A percentile compares a stretch with the other conserved stretches of the same genome.
phyloP scores from a whole-genome alignment of 2,797 vertebrate species.

The Labroides dimidiatus region DNA sequence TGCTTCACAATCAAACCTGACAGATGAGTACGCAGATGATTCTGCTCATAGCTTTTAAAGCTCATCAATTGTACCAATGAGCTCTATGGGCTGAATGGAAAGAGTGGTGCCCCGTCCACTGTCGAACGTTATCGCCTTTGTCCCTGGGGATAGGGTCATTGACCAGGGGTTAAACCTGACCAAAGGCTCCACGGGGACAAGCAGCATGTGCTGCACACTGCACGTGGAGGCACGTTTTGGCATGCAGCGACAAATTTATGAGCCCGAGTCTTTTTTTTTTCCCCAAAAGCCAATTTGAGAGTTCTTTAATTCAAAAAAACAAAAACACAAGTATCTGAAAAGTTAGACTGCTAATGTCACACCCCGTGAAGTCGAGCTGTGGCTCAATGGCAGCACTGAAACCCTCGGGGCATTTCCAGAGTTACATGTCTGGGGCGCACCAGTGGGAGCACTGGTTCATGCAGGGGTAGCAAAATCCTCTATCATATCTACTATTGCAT shows the following conservation, averaged over 20 bases:
- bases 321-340: no score
- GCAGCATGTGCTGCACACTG: slow-evolving; percentile 25
- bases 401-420: no score
- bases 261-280: no score
- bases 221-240: slow-evolving; percentile 39
- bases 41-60: slow-evolving; percentile 24
- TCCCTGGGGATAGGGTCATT: slow-evolving; percentile 54
- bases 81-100: slow-evolving; percentile 23
- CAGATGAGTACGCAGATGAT: background rate
- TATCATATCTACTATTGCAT: no score
- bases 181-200: background rate
- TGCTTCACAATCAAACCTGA: background rate
- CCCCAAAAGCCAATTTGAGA: no score
- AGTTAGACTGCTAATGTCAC: no score
- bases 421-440: no score
- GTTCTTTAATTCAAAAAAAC: no score
- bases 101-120: slow-evolving; percentile 25
- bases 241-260: background rate
- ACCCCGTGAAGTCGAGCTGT: no score
- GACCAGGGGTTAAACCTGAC: slow-evolving; percentile 47
- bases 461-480: no score
- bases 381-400: no score
- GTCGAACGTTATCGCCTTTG: slow-evolving; percentile 36
- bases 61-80: slow-evolving; percentile 26
- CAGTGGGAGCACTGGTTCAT: no score